Evolutionary conservation across 2,888 invertebrate genomes (phyloP), one percentile per base, ranked within the genome.

Genomic region (Sesia bembeciformis): DNA sequence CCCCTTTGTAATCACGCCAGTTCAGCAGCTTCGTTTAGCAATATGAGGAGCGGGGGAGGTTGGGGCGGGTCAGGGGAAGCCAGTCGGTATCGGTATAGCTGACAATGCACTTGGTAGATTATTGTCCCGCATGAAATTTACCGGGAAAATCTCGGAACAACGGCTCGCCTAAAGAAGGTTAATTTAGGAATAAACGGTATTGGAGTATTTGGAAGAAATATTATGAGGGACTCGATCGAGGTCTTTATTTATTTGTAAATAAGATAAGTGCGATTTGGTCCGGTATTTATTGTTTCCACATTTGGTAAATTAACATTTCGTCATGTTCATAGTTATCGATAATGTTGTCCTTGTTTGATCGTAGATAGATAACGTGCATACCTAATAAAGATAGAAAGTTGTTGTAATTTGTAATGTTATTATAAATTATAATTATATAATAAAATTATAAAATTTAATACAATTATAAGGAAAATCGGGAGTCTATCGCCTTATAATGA

Each of bases 101-200:
- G 76, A 79, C 73, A 66, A 64, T 78, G 81, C 81, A 74, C 70
- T 73, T 63, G 58, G 60, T 58, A 70, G 77, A 79, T 80, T 81
- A 77, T 77, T 76, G 74, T 77, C 62, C 66, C 61, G 66, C 65
- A 63, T 63, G 61, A 74, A 74, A 75, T 76, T 73, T 74, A 70
- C 72, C 67, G 72, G 62, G 63, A 65, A 69, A 72, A 76, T 76
- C 72, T 68, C 67, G 64, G 68, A 65, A 65, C 64, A 58, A 62
- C 56, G 57, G 55, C 49, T 23, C 56, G 39, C 23, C 46, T 54
- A 64, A 59, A 58, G 64, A 60, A 71, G 66, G 73, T 74, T 78
- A 77, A 80, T 79, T 78, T 78, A 67, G 65, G 66, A 73, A 72
- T 75, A 69, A 69, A 66, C 66, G 67, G 66, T 66, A 66, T 65